Base-by-base conservation (phyloP, 2,797 vertebrate species). In the Peromyscus nudipes region DNA sequence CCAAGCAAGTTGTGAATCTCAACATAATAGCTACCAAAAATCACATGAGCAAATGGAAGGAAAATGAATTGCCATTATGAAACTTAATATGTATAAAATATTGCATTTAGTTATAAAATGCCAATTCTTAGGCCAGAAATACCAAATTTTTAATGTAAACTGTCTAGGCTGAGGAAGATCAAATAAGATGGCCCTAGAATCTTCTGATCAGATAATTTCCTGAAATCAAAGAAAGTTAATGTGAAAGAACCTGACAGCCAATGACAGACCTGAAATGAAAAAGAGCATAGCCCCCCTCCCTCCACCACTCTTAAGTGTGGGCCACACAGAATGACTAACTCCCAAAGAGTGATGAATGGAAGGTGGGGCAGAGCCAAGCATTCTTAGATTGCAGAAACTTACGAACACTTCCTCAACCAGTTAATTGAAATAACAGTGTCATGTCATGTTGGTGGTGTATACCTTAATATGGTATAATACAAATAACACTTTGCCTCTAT, bases 211-310 rank as follows among this genome's bases (percentile, higher is more conserved):
- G 17, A 64, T 62, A 23, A 75, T 83, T 93, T 83, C 6, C 91
- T 88, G 43, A 92, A 55, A 84, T 94, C 37, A 94, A 88, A 92
- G n/a, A 93, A 62, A 12, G 46, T 16, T 89, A 73, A 93, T 79
- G 65, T 91, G 23, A 37, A 57, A 80, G 23, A 13, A 84, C 27
- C 16, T 89, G 29, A 31, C 80, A 81, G 34, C 57, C 85, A 43
- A 77, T 27, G 21, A 69, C 21, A 92, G 85, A 75, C 79, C 40
- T 49, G 43, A 85, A 60, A 82, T 29, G 19, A 88, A 8, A 27
- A 93, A 6, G 9, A 8, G 4, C 2, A 9, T 64, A 82, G 34
- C 0, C 49, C 49, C 49, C 46, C 75, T 10, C 46, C 23, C 37
- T 40, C 5, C 10, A 25, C 11, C 37, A 43, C 71, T 86, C 75